Percentiles rank a stretch among this genome's conserved stretches.
Conservation (phyloP, 2,113 vertebrate species). For the Anguilla rostrata region DNA sequence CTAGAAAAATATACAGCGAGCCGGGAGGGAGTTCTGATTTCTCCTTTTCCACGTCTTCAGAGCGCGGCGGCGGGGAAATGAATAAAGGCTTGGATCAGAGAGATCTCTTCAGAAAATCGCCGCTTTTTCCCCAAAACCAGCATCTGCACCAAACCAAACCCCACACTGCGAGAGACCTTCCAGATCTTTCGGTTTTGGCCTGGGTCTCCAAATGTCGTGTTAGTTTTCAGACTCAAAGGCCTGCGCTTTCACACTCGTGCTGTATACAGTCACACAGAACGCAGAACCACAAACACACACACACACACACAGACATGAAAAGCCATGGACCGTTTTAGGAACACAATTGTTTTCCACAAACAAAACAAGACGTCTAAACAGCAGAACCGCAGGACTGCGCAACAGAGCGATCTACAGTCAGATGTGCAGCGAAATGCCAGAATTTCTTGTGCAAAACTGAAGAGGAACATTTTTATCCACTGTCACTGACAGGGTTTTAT, state of each 20-base stretch:
- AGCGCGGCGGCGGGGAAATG: constrained; percentile 19
- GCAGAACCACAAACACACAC: neutral
- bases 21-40: constrained; percentile 47
- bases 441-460: neutral
- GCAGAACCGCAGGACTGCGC: neutral
- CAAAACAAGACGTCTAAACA: neutral
- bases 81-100: constrained; percentile 27
- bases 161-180: neutral
- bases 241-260: neutral
- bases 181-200: neutral
- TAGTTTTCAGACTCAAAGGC: neutral
- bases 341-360: neutral
- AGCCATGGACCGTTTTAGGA: neutral
- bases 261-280: neutral
- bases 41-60: constrained; percentile 53
- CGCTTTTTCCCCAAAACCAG: constrained; percentile 11
- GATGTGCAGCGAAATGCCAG: no score
- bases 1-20: constrained; percentile 45
- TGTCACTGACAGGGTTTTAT: neutral
- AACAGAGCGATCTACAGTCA: neutral
- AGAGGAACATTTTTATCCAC: neutral
- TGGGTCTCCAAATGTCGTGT: neutral
- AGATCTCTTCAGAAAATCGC: neutral
- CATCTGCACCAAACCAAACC: neutral
- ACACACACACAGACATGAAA: neutral